Evolutionary conservation across 1,140 invertebrate species (phyloP).

Genomic region (Drosophila nebulosa): DNA sequence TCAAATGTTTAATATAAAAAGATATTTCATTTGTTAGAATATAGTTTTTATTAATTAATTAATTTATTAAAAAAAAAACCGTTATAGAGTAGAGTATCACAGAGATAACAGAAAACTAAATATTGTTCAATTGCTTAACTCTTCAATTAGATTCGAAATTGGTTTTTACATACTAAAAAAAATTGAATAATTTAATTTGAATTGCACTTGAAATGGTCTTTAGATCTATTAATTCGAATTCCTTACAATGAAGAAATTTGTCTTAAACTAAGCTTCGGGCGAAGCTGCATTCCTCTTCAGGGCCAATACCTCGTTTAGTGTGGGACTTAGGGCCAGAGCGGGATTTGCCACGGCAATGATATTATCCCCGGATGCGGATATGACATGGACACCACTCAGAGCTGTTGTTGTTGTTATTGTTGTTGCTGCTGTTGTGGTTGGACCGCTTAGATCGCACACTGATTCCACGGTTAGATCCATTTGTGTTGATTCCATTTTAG

Average conservation of each 20-base stretch:
- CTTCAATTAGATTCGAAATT: neutral
- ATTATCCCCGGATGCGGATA: constrained; percentile 90
- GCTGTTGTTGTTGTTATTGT: constrained; percentile 66
- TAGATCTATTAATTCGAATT: neutral
- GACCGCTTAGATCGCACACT: constrained; percentile 48
- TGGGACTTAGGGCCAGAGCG: constrained; percentile 84
- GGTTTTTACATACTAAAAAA: neutral
- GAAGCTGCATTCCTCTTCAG: constrained; percentile 69
- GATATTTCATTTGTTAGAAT: neutral
- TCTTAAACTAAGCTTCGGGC: constrained; percentile 53
- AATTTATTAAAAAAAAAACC: constrained; percentile 23
- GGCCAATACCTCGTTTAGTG: constrained; percentile 61
- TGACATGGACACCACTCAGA: constrained; percentile 85
- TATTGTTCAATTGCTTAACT: neutral
- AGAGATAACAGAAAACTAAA: constrained; percentile 39
- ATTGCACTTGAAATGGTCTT: neutral
- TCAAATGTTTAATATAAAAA: no score
- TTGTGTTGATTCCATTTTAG: constrained; percentile 19
- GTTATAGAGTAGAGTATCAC: constrained; percentile 64
- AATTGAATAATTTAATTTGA: neutral
- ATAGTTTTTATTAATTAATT: constrained; percentile 22
- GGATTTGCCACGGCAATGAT: constrained; percentile 94
- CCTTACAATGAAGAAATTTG: neutral
- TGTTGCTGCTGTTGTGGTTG: no score
- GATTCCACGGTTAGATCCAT: constrained; percentile 31